Conservation (phyloP, 2,797 vertebrate species). For the Sus cebifrons region DNA sequence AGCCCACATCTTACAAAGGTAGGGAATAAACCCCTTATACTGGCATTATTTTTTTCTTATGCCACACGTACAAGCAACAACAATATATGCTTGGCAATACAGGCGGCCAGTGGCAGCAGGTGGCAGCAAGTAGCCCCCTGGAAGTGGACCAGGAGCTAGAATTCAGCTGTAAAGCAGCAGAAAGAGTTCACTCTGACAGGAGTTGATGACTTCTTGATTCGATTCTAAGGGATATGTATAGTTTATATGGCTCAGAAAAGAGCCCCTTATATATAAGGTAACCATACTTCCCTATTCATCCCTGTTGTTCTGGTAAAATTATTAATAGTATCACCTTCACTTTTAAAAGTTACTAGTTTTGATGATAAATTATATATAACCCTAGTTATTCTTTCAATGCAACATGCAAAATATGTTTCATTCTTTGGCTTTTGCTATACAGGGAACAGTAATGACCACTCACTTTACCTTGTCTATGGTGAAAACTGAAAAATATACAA, state of each 20-base stretch:
- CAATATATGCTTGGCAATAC: neutral
- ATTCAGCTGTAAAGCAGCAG: slow-evolving; percentile 21
- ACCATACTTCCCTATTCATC: neutral
- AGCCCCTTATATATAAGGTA: neutral
- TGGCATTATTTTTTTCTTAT: slow-evolving; percentile 30
- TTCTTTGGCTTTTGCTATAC: slow-evolving; percentile 19
- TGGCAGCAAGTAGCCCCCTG: neutral
- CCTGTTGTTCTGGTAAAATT: slow-evolving; percentile 27
- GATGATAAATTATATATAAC: neutral
- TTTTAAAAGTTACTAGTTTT: slow-evolving; percentile 58
- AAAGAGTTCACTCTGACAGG: neutral
- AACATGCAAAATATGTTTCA: neutral
- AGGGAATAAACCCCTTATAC: neutral
- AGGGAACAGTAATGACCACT: neutral
- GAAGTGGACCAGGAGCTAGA: neutral
- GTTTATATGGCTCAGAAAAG: neutral
- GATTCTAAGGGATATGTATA: neutral
- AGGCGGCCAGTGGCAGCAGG: neutral
- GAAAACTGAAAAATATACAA: neutral
- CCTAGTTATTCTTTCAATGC: slow-evolving; percentile 1
- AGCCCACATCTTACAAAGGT: neutral
- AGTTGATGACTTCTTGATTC: slow-evolving; percentile 32
- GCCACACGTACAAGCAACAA: neutral
- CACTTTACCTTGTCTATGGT: slow-evolving; percentile 28
- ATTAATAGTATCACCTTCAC: neutral